Percentiles rank a stretch among this genome's conserved stretches.
phyloP scores from a whole-genome alignment of 30 jellyfish, hydroid and myxozoan genomes.

The Aurelia coerulea region DNA sequence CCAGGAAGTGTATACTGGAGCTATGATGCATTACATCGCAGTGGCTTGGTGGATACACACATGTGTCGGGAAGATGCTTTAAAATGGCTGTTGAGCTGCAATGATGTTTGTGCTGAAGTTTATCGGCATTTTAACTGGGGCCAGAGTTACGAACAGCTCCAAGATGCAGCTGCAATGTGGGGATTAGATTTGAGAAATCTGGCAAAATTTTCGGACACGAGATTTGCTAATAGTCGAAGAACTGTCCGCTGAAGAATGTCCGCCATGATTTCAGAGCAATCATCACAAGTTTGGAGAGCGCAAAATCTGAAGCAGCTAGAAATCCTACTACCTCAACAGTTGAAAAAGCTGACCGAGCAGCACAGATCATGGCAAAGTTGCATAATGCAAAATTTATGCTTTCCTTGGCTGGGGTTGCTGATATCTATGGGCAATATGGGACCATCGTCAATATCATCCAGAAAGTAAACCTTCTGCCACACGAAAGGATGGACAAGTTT shows the following conservation, averaged over 20 bases:
- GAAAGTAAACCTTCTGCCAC: slow-evolving; percentile 11
- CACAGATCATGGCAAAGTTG: too few species aligned
- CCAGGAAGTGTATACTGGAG: slow-evolving; percentile 20
- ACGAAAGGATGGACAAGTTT: slow-evolving; percentile 10
- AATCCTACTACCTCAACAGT: too few species aligned
- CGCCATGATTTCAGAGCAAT: too few species aligned
- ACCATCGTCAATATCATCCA: neutral
- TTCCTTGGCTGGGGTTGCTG: slow-evolving; percentile 19
- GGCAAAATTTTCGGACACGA: neutral
- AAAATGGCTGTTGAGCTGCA: neutral
- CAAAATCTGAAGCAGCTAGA: too few species aligned
- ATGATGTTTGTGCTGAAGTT: neutral
- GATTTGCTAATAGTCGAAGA: neutral
- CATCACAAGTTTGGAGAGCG: too few species aligned
- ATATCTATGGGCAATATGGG: slow-evolving; percentile 3
- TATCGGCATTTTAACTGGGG: neutral
- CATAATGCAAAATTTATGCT: slow-evolving; percentile 1
- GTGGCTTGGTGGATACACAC: slow-evolving; percentile 27
- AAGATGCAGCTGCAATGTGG: slow-evolving; percentile 4
- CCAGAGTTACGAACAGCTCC: neutral
- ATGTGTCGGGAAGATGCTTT: slow-evolving; percentile 2
- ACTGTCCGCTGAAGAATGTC: neutral
- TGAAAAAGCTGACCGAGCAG: too few species aligned
- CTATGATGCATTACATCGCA: slow-evolving; percentile 10
- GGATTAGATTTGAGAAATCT: neutral